phyloP scores from a whole-genome alignment of 2,888 invertebrate genomes.

The Luperina testacea region DNA sequence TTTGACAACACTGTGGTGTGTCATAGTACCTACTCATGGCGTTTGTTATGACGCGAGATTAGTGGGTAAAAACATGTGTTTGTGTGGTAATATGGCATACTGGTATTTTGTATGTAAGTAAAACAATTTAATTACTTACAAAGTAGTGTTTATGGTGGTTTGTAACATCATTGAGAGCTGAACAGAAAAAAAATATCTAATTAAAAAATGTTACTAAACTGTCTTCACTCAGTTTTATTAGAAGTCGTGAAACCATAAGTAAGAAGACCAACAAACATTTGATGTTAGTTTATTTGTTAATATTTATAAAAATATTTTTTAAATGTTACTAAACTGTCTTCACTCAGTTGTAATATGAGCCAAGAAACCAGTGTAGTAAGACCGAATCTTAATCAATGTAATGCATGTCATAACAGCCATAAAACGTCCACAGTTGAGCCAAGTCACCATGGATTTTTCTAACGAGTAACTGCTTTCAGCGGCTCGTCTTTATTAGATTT shows the following conservation, averaged over 20 bases:
- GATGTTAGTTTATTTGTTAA: too few relatives aligned
- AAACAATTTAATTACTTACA: constrained; percentile 16
- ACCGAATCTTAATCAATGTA: neutral
- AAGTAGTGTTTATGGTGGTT: neutral
- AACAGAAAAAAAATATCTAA: neutral
- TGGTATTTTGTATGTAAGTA: constrained; percentile 24
- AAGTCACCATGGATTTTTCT: neutral
- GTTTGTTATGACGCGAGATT: constrained; percentile 45
- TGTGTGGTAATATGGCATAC: neutral
- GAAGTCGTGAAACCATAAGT: too few relatives aligned
- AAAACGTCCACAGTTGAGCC: neutral
- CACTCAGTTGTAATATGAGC: neutral
- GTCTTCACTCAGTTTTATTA: neutral
- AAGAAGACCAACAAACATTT: too few relatives aligned
- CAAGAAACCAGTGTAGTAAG: neutral
- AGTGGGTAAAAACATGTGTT: constrained; percentile 23
- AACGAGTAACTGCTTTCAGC: neutral
- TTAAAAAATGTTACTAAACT: neutral
- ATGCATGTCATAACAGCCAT: neutral
- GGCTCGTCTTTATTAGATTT: neutral
- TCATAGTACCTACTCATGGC: constrained; percentile 25
- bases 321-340: neutral
- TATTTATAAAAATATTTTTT: neutral
- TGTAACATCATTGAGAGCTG: neutral
- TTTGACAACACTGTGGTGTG: constrained; percentile 42